Conservation (phyloP, 2,113 vertebrate genomes). For the Caretta caretta region DNA sequence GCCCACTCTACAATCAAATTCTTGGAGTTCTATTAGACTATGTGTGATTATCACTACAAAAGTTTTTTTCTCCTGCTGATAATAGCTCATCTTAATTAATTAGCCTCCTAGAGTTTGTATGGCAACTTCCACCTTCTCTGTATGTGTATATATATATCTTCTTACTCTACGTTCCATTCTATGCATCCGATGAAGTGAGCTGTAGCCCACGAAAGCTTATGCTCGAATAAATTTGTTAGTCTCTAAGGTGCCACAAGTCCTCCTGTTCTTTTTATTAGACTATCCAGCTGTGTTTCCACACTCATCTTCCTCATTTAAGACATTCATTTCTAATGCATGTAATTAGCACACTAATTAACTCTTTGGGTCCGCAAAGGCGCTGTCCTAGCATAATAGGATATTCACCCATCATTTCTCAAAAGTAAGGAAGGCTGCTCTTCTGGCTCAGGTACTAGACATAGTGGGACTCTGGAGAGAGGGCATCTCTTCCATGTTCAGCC, state of each 20-base stretch:
- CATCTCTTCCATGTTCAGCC: neutral
- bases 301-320: slow-evolving; percentile 56
- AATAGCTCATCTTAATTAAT: too few relatives aligned
- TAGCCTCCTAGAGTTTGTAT: too few relatives aligned
- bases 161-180: too few relatives aligned
- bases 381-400: neutral
- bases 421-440: neutral
- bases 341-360: slow-evolving; percentile 62
- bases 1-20: neutral
- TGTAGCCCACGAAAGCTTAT: too few relatives aligned
- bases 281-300: slow-evolving; percentile 12
- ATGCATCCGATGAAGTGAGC: too few relatives aligned
- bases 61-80: too few relatives aligned
- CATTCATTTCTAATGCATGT: slow-evolving; percentile 34
- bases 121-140: too few relatives aligned
- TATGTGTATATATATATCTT: too few relatives aligned
- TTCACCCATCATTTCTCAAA: neutral
- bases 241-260: too few relatives aligned
- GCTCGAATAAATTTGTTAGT: too few relatives aligned
- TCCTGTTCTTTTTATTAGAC: neutral
- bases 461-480: neutral
- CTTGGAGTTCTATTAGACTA: neutral
- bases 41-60: too few relatives aligned
- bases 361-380: neutral
- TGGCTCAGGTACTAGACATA: neutral